Evolutionary conservation across 2,797 vertebrate species (phyloP).

Genomic region (Lepus townsendii): DNA sequence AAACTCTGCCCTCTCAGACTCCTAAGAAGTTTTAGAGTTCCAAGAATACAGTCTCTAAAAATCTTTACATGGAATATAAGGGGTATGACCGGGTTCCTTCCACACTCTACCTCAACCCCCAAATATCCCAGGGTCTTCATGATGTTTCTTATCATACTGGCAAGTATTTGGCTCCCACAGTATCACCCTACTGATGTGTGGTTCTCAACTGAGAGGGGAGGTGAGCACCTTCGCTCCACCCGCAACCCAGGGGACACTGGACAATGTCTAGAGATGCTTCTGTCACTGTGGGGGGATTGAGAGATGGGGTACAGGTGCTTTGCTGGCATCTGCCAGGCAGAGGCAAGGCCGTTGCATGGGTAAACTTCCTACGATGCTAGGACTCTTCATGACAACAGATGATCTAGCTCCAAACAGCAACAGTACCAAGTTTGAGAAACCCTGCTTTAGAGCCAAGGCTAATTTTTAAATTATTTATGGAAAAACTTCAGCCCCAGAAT

Average conservation of each 20-base stretch:
- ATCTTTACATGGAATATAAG: neutral
- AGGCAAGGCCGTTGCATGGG: neutral
- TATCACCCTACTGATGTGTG: neutral
- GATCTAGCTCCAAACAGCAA: rapidly evolving
- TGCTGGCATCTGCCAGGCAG: too few species aligned
- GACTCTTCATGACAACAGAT: neutral
- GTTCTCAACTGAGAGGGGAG: neutral
- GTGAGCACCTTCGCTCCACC: neutral
- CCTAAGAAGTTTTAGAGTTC: neutral
- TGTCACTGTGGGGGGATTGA: neutral
- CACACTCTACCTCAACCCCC: too few species aligned
- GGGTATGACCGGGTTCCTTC: rapidly evolving
- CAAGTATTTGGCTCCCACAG: neutral
- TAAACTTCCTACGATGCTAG: rapidly evolving
- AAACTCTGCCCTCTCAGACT: neutral
- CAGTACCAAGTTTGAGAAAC: neutral
- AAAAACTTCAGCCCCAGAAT: neutral
- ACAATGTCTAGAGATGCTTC: neutral
- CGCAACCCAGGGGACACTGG: too few species aligned
- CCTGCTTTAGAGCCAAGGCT: neutral
- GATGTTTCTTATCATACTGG: neutral
- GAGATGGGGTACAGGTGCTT: rapidly evolving
- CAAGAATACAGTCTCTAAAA: neutral
- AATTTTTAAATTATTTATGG: neutral
- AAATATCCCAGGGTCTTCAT: neutral